Percentiles rank a stretch among this genome's conserved stretches.
Conservation (phyloP, 1,140 invertebrate genomes). For the Sesamia nonagrioides region DNA sequence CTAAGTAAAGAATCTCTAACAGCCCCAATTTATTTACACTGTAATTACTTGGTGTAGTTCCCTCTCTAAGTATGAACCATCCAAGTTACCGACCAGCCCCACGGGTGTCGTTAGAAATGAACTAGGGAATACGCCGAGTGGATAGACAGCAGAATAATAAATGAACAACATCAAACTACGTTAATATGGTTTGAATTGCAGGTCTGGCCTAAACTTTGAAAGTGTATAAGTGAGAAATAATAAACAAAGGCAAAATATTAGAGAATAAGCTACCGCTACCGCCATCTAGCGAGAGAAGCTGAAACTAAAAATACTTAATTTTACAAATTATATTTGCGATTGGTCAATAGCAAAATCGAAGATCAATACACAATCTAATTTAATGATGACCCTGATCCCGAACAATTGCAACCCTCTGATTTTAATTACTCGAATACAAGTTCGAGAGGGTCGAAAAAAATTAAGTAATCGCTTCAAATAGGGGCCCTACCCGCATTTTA, state of each 20-base stretch:
- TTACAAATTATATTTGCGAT: neutral
- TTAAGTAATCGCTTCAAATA: conserved; percentile 23
- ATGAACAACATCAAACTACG: conserved; percentile 35
- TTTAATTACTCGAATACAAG: conserved; percentile 35
- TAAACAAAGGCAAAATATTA: neutral
- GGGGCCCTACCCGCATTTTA: conserved; percentile 39
- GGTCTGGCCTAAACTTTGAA: neutral
- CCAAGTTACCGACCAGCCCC: conserved; percentile 6
- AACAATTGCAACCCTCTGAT: conserved; percentile 2
- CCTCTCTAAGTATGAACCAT: neutral
- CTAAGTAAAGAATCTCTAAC: too few relatives aligned
- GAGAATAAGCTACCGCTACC: neutral
- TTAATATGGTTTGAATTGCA: neutral
- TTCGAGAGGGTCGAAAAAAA: conserved; percentile 39
- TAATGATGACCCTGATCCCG: neutral
- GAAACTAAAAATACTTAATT: neutral
- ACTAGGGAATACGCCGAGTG: neutral
- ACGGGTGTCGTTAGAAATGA: neutral
- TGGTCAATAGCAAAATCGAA: neutral
- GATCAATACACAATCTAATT: neutral
- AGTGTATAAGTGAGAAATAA: neutral
- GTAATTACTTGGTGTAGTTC: neutral
- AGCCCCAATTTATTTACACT: neutral
- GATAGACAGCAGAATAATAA: conserved; percentile 13
- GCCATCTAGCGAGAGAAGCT: conserved; percentile 14